A percentile compares a stretch with the other conserved stretches of the same genome.
phyloP scores from a whole-genome alignment of 1,140 invertebrate genomes.

The Ditylenchus dipsaci region DNA sequence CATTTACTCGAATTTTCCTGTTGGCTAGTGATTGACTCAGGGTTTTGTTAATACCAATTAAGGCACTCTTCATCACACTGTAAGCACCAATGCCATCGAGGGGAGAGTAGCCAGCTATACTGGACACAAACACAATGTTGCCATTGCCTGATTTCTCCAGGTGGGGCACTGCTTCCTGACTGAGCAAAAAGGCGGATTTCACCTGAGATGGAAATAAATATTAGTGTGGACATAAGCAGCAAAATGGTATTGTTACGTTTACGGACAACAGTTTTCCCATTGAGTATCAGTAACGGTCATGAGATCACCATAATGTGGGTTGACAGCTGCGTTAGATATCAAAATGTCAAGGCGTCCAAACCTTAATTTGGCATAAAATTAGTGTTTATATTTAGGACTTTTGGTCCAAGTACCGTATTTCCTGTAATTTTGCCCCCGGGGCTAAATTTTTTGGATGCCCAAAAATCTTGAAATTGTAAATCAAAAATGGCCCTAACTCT shows the following conservation, averaged over 20 bases:
- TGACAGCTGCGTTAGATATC: conserved; percentile 81
- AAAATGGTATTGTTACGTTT: conserved; percentile 30
- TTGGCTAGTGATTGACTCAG: conserved; percentile 63
- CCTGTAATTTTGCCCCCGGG: too few species aligned
- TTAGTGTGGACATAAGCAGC: too few species aligned
- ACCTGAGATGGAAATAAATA: conserved; percentile 68
- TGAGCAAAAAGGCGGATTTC: conserved; percentile 78
- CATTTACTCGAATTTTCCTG: conserved; percentile 71
- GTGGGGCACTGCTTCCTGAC: conserved; percentile 79
- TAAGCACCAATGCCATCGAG: conserved; percentile 81
- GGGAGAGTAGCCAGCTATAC: conserved; percentile 78
- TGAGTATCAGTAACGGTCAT: conserved; percentile 65
- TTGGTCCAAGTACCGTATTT: too few species aligned
- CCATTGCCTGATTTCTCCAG: conserved; percentile 66
- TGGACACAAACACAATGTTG: conserved; percentile 65
- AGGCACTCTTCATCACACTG: conserved; percentile 85
- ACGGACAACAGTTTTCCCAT: conserved; percentile 71
- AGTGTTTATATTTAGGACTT: neutral
- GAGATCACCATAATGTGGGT: conserved; percentile 74
- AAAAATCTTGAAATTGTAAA: too few species aligned
- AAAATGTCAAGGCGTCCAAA: conserved; percentile 82
- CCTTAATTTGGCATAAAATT: conserved; percentile 18
- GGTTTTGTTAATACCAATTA: conserved; percentile 80
- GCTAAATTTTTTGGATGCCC: too few species aligned
- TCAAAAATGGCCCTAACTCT: too few species aligned